Conservation (phyloP, 2,797 vertebrate species). For the Ctenopoma multispine region DNA sequence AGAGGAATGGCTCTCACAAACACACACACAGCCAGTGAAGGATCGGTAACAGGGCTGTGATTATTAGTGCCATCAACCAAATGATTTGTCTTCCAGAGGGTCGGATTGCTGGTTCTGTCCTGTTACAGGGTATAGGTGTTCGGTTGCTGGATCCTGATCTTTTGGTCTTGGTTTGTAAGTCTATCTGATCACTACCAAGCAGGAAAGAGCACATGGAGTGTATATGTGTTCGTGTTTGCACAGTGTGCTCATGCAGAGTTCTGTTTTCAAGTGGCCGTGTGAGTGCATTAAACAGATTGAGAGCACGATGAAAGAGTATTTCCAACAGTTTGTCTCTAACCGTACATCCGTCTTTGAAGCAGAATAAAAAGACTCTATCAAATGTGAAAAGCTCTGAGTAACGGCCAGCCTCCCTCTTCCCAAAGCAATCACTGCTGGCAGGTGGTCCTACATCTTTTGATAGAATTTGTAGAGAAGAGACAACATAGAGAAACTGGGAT, state of each 20-base stretch:
- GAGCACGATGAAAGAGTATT: constrained; percentile 43
- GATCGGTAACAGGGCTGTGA: constrained; percentile 80
- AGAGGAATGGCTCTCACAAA: constrained; percentile 58
- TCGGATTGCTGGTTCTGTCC: constrained; percentile 78
- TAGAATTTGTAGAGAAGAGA: constrained; percentile 65
- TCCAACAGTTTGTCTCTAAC: constrained; percentile 48
- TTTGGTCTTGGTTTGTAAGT: constrained; percentile 70
- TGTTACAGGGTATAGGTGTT: constrained; percentile 70
- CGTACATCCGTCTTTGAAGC: constrained; percentile 55
- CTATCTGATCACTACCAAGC: constrained; percentile 71
- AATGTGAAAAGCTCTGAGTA: constrained; percentile 66
- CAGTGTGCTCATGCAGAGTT: constrained; percentile 18
- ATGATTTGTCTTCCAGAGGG: constrained; percentile 77
- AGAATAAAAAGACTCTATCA: constrained; percentile 67
- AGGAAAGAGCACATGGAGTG: constrained; percentile 41
- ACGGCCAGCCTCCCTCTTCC: constrained; percentile 55
- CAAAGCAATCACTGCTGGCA: constrained; percentile 67
- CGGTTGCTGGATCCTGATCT: constrained; percentile 83
- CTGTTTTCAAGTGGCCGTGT: constrained; percentile 41
- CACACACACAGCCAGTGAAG: constrained; percentile 46
- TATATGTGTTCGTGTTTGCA: constrained; percentile 13
- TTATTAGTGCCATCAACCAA: constrained; percentile 83
- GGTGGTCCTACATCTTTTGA: constrained; percentile 72
- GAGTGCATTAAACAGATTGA: constrained; percentile 38
- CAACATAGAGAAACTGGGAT: constrained; percentile 57